Evolutionary conservation across 2,113 vertebrate genomes (phyloP).

Genomic region (Stictonetta naevosa): DNA sequence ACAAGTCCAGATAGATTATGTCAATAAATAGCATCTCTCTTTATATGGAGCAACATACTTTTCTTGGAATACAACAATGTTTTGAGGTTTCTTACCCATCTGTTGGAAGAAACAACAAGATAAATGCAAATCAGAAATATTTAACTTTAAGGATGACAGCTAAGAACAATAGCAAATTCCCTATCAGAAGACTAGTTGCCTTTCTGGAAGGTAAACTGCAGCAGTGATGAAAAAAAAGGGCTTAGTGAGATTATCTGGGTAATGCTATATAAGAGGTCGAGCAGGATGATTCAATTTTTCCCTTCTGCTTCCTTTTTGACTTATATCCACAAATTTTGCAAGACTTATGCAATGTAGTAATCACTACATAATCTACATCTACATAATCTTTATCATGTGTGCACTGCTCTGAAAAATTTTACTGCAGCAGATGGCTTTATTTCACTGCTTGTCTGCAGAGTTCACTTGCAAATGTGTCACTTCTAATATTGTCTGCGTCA

Average conservation of each 20-base stretch:
- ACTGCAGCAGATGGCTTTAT: background rate
- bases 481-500: background rate
- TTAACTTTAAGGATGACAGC: background rate
- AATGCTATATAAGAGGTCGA: background rate
- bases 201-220: background rate
- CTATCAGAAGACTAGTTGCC: background rate
- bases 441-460: background rate
- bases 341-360: background rate
- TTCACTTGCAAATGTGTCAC: background rate
- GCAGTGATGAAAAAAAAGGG: fast-evolving
- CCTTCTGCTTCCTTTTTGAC: background rate
- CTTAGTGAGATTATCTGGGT: background rate
- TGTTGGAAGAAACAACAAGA: background rate
- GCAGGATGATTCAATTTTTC: background rate
- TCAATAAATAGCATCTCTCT: background rate
- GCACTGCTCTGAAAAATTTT: background rate
- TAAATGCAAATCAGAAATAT: background rate
- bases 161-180: background rate
- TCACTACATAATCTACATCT: background rate
- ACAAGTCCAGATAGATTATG: no score
- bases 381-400: background rate
- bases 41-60: background rate
- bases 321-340: background rate
- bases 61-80: fast-evolving
- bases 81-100: background rate